Percentiles rank a stretch among this genome's conserved stretches.
phyloP scores from a whole-genome alignment of 2,797 vertebrate genomes.

The Hippopotamyrus pictus region DNA sequence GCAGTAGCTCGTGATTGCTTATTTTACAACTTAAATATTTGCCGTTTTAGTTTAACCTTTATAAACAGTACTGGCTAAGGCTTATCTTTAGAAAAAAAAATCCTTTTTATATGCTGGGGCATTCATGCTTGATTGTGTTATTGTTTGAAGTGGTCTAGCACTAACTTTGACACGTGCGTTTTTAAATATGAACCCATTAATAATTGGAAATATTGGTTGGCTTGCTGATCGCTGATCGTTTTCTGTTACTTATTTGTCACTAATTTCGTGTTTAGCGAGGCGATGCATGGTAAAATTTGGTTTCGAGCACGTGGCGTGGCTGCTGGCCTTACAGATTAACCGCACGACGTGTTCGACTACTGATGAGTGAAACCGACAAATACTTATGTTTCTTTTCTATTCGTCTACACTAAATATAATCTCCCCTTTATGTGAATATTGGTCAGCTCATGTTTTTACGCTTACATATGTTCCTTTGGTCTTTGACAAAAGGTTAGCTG shows the following conservation, averaged over 20 bases:
- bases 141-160: neutral
- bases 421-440: neutral
- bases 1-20: neutral
- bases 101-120: neutral
- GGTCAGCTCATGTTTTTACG: neutral
- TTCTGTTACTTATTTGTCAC: neutral
- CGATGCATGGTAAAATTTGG: neutral
- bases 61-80: neutral
- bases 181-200: neutral
- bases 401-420: neutral
- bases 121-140: neutral
- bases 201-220: neutral
- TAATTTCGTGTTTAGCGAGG: neutral
- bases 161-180: neutral
- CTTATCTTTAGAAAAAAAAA: neutral
- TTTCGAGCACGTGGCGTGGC: neutral
- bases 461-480: neutral
- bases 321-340: neutral
- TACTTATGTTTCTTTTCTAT: neutral
- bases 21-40: neutral
- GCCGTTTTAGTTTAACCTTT: neutral
- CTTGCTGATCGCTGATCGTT: neutral
- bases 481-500: neutral
- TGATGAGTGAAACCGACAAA: neutral
- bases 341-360: neutral